Percentiles rank a stretch among this genome's conserved stretches.
These are phyloP conservation scores for Sphenodon punctatus DNA, from an alignment of 2,797 vertebrate species.

Conservation along the genomic window DNA sequence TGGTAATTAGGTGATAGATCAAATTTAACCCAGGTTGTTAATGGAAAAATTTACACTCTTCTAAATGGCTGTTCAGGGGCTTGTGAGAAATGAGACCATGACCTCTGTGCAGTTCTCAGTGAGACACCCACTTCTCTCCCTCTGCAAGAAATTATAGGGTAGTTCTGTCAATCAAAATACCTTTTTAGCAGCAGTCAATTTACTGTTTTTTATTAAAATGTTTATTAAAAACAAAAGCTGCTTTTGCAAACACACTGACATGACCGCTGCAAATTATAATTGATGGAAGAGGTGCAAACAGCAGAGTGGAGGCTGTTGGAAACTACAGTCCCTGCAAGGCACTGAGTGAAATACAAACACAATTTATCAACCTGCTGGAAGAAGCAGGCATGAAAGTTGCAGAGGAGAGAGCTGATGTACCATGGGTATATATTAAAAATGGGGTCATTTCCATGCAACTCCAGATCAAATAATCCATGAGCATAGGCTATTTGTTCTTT, in stretches of 20 bases:
- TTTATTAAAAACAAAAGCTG: background rate
- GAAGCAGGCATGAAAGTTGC: background rate
- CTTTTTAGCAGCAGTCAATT: background rate
- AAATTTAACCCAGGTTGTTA: background rate
- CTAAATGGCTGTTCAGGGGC: background rate
- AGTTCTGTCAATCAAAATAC: background rate
- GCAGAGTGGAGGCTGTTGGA: background rate
- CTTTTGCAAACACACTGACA: background rate
- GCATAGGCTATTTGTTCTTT: background rate
- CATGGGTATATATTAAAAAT: background rate
- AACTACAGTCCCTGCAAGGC: background rate
- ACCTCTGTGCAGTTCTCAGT: background rate
- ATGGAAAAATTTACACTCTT: background rate
- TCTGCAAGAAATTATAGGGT: background rate
- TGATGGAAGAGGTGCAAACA: background rate
- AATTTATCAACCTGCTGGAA: background rate
- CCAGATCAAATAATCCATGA: background rate
- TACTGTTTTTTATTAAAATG: background rate
- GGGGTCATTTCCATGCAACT: background rate
- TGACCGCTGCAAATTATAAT: background rate
- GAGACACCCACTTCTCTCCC: no score
- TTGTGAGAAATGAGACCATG: no score
- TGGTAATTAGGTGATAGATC: background rate
- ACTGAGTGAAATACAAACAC: background rate
- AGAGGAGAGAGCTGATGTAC: background rate